Conservation (phyloP, 92 coral and sea anemone species). For the Epizoanthus stellaris region DNA sequence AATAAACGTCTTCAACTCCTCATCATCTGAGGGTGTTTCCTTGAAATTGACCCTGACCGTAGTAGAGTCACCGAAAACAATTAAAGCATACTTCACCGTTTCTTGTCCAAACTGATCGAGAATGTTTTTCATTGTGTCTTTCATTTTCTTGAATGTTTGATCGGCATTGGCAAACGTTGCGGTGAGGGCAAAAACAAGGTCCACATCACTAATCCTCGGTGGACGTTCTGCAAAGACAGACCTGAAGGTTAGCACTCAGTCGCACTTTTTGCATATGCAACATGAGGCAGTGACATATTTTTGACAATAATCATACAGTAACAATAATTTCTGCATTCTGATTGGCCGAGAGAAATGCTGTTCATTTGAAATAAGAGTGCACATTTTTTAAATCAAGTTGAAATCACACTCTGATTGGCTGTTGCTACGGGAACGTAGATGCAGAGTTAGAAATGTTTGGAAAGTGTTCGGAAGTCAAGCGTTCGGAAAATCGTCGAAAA, state of each 20-base stretch:
- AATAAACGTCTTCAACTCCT: constrained; percentile 26
- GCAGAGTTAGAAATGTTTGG: too few relatives aligned
- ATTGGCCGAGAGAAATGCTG: too few relatives aligned
- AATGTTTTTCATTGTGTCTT: constrained; percentile 43
- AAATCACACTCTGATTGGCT: too few relatives aligned
- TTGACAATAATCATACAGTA: too few relatives aligned
- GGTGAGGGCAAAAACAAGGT: constrained; percentile 54
- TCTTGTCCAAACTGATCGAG: constrained; percentile 42
- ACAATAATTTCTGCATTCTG: too few relatives aligned
- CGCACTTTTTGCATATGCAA: too few relatives aligned
- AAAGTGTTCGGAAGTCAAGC: too few relatives aligned
- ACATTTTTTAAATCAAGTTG: too few relatives aligned
- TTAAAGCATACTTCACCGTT: constrained; percentile 66
- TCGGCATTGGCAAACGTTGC: constrained; percentile 48
- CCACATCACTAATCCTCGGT: constrained; percentile 32
- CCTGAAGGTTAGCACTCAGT: background rate
- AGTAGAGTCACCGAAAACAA: constrained; percentile 73
- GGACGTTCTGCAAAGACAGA: constrained; percentile 17
- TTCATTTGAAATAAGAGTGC: too few relatives aligned
- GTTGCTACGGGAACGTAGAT: too few relatives aligned
- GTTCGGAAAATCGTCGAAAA: too few relatives aligned
- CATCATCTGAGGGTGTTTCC: constrained; percentile 61
- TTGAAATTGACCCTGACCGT: constrained; percentile 70
- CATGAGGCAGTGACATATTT: too few relatives aligned
- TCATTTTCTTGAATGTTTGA: constrained; percentile 45